Base-by-base conservation (phyloP, 2,797 vertebrate genomes). In the Rhinella marina region DNA sequence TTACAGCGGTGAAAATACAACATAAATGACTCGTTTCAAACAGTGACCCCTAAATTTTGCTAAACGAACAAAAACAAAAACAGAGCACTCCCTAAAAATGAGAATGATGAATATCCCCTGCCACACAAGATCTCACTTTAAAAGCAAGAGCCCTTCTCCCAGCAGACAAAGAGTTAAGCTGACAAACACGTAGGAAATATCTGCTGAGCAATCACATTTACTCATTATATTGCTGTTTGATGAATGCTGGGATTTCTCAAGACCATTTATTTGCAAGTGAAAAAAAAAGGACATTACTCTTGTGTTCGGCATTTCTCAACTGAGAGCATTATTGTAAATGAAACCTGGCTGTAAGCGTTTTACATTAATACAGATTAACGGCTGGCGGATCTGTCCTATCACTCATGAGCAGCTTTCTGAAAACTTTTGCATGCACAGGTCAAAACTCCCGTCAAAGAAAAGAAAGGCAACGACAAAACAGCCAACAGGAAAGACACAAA, bases 311-410 rank as follows among this genome's bases (percentile, higher is more conserved):
- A 88, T 84, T 88, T 88, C 72, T 84, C 82, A 88, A 72, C 62
- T 23, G 32, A 80, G 87, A 70, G 76, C 87, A 88, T 88, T 88
- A 84, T 84, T 88, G 87, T 81, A 88, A 88, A 85, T 85, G 87
- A 88, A 85, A 52, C 54, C 82, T 88, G 87, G 87, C 87, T 88
- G 82, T 75, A 75, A 88, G 66, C 41, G 57, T 81, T 85, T 84
- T 85, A 85, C 82, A 88, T 88, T 88, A 85, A 88, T 88, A 88
- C 82, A 88, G 85, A 88, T 88, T 85, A 88, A 88, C 87, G 70
- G 57, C 66, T 85, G 87, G 81, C 27, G 25, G 83, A 88, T 88
- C 68, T 64, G 16, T 52, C 41, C 19, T 23, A 85, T 88, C 82
- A 81, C 21, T 88, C 87, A 88, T 52, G 57, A 23, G 25, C 75